Percentiles rank a stretch among this genome's conserved stretches.
phyloP scores from a whole-genome alignment of 2,888 invertebrate species.

The Anodontia alba region DNA sequence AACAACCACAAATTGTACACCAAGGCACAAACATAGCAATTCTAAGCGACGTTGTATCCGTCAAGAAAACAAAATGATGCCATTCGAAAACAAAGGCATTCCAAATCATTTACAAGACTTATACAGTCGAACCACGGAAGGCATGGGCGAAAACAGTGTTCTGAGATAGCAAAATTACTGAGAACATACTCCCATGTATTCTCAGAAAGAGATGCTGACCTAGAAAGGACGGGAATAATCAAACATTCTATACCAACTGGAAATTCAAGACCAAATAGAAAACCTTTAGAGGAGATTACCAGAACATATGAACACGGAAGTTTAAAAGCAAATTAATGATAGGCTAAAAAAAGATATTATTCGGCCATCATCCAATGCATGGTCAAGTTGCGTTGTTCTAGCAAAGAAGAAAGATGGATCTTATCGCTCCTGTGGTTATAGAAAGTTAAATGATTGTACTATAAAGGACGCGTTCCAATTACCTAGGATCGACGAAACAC shows the following conservation, averaged over 20 bases:
- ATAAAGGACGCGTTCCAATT: neutral
- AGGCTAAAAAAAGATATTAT: neutral
- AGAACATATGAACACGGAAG: neutral
- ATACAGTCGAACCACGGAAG: neutral
- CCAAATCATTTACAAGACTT: conserved; percentile 21
- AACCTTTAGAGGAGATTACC: conserved; percentile 38
- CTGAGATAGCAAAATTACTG: conserved; percentile 14
- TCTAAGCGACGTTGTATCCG: neutral
- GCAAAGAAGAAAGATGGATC: neutral
- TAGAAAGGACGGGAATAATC: neutral
- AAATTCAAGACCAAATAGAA: conserved; percentile 40
- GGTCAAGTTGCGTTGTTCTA: neutral
- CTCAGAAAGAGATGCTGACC: conserved; percentile 21
- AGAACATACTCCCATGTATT: conserved; percentile 32
- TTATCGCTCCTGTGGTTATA: neutral
- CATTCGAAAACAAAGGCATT: neutral
- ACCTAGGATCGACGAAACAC: neutral
- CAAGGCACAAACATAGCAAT: conserved; percentile 40
- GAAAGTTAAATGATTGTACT: neutral
- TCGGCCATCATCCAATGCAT: neutral
- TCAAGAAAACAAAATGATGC: neutral
- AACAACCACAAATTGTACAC: conserved; percentile 32
- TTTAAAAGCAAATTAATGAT: neutral
- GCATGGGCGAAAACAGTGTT: neutral
- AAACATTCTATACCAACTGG: conserved; percentile 34